Percentiles rank a stretch among this genome's conserved stretches.
Evolutionary conservation across 2,888 invertebrate species (phyloP).

Genomic region (Sinhomidia bicolor): DNA sequence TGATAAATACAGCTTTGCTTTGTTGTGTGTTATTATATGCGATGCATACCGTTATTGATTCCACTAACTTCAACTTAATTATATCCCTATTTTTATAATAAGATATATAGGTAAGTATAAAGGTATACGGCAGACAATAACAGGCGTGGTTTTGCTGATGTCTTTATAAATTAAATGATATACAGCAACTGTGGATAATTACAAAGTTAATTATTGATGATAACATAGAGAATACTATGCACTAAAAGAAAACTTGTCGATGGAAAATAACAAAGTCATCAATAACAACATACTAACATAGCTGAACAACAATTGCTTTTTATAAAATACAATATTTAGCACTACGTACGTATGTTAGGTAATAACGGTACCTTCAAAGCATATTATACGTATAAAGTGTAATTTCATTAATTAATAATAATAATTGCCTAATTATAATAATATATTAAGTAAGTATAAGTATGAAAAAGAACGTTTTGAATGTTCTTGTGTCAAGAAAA

Average conservation of each 20-base stretch:
- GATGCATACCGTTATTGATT: not conserved
- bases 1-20: no score
- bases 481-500: not conserved
- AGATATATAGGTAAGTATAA: not conserved
- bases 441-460: conserved; percentile 26
- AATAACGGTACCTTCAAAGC: conserved; percentile 14
- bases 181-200: not conserved
- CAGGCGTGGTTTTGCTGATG: not conserved
- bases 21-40: not conserved
- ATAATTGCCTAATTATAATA: not conserved
- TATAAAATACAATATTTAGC: conserved; percentile 28
- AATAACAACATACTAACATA: conserved; percentile 1
- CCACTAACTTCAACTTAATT: not conserved
- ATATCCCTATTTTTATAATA: not conserved
- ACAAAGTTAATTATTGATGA: not conserved
- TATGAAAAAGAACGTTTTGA: not conserved
- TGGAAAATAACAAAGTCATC: not conserved
- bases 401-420: not conserved
- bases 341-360: conserved; percentile 20
- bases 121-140: not conserved
- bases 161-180: conserved; percentile 31
- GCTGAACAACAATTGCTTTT: not conserved
- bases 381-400: not conserved
- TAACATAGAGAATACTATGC: not conserved
- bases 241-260: not conserved